phyloP scores from a whole-genome alignment of 64 coral and sea anemone species.

The Pocillopora damicornis region DNA sequence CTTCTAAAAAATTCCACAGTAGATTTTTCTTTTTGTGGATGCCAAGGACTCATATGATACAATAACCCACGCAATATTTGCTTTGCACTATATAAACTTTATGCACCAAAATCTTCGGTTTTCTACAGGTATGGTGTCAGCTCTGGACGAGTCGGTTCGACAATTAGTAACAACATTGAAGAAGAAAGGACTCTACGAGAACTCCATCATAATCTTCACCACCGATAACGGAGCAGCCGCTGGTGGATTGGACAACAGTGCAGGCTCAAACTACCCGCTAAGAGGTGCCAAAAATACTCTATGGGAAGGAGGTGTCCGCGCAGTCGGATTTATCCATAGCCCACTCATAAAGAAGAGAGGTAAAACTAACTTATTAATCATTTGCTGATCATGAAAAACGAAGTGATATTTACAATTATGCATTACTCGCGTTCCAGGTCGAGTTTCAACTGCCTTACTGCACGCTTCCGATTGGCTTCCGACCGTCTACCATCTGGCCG shows the following conservation, averaged over 20 bases:
- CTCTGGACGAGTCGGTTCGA: slow-evolving; percentile 81
- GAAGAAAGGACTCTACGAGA: slow-evolving; percentile 70
- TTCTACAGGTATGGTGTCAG: slow-evolving; percentile 70
- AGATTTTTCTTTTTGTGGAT: too few relatives aligned
- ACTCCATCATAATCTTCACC: slow-evolving; percentile 86
- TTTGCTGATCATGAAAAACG: neutral
- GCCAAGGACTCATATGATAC: neutral
- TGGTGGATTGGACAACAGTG: slow-evolving; percentile 79
- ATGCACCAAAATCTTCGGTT: neutral
- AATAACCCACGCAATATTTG: neutral
- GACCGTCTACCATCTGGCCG: slow-evolving; percentile 63
- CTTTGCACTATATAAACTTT: too few relatives aligned
- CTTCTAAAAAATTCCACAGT: too few relatives aligned
- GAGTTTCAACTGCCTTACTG: slow-evolving; percentile 77
- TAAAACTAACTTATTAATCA: slow-evolving; percentile 1
- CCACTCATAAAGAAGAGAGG: slow-evolving; percentile 81
- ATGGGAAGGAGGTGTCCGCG: slow-evolving; percentile 93
- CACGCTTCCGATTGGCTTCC: slow-evolving; percentile 87
- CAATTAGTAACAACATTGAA: slow-evolving; percentile 70
- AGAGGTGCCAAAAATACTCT: slow-evolving; percentile 87
- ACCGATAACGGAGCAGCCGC: slow-evolving; percentile 91
- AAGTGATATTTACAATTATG: neutral
- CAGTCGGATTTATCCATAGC: slow-evolving; percentile 85
- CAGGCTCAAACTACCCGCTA: slow-evolving; percentile 90
- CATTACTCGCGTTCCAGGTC: slow-evolving; percentile 28